These are phyloP conservation scores for Otocyon megalotis DNA, from an alignment of 2,113 vertebrate species.

Conservation along the genomic window DNA sequence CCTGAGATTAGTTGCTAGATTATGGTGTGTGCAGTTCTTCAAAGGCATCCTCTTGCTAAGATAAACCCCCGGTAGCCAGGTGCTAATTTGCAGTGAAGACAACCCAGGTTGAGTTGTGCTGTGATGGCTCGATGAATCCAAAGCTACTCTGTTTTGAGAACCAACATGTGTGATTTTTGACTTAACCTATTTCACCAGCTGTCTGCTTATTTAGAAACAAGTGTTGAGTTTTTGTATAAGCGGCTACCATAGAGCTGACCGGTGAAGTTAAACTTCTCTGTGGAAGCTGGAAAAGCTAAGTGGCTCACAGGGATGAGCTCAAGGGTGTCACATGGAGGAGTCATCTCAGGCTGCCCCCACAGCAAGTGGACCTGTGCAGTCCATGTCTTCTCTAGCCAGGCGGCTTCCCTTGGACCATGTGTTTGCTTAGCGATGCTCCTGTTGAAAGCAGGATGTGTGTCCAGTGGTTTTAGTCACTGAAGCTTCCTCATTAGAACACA, in stretches of 20 bases:
- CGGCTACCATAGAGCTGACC: not conserved
- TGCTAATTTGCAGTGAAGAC: not conserved
- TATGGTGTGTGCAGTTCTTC: rapidly evolving
- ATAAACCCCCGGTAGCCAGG: too few relatives aligned
- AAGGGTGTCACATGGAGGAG: rapidly evolving
- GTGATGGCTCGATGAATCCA: not conserved
- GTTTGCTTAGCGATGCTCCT: not conserved
- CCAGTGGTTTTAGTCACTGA: not conserved
- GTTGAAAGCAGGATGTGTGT: rapidly evolving
- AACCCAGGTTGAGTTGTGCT: not conserved
- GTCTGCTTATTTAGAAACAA: not conserved
- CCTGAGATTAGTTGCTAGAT: not conserved
- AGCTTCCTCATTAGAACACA: not conserved
- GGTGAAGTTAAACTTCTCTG: not conserved
- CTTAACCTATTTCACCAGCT: not conserved
- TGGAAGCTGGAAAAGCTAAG: not conserved
- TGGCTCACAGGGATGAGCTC: not conserved
- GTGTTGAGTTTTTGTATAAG: not conserved
- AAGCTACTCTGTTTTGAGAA: not conserved
- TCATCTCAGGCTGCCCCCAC: not conserved
- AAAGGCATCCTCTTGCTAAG: not conserved
- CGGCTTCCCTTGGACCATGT: too few relatives aligned
- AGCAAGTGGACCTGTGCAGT: rapidly evolving
- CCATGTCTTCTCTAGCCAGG: not conserved
- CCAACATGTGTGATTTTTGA: not conserved